Evolutionary conservation across 2,113 vertebrate genomes (phyloP), one percentile per base, ranked within the genome.

Genomic region (Rhagologus leucostigma): DNA sequence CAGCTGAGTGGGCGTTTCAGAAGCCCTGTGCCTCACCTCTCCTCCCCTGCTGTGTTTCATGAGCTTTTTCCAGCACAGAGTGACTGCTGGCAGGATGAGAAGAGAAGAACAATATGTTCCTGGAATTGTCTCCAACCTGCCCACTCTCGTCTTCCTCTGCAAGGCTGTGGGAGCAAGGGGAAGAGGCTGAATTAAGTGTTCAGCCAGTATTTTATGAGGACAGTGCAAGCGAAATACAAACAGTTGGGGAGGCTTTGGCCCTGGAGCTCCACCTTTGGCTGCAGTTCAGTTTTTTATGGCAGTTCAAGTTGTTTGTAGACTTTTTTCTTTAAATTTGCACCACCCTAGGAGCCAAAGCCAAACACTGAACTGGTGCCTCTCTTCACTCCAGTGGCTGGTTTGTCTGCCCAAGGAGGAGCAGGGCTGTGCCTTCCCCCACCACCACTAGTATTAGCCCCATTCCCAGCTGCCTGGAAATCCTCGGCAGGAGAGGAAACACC

Each of bases 101-200:
- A 87, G 57, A 49, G 30, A 55, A 90, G 91, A 93, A 84, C 71
- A 86, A 49, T 11, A 13, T 84, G 69, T 96, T 97, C 87, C 95
- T 95, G 94, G 89, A 91, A 75, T 89, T 95, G 84, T 91, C 84
- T 89, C 57, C 70, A 96, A 79, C 81, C 93, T 97, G 89, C 87
- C 89, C 84, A 82, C 74, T 96, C 93, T 96, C 44, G 3, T 89
- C 47, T 75, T 95, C 87, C 65, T 79, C 29, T 90, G 65, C 1
- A 4, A 75, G 76, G 64, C 80, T 70, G 56, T 0, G 0, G 71
- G 86, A 95, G 47, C 1, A 14, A 47, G 30, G 87, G 57, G 78
- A 93, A 90, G 87, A 87, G 79, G 62, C 53, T 30, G 67, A 71
- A 82, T 92, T 67, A 68, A 93, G 57, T 73, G 87, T 95, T 91